Base-by-base conservation (phyloP, 2,113 vertebrate species). In the Paramisgurnus dabryanus region DNA sequence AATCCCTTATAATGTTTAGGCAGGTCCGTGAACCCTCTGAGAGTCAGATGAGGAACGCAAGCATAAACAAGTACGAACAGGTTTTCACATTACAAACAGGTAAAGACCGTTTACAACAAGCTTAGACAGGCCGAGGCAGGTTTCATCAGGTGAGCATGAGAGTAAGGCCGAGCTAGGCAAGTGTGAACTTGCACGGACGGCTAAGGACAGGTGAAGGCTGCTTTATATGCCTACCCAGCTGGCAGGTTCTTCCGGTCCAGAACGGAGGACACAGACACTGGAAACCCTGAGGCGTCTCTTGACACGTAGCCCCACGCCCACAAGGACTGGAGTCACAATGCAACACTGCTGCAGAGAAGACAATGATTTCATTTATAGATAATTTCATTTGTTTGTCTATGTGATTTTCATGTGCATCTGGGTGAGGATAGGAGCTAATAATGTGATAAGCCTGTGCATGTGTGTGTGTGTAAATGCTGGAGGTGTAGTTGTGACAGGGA, bases 221-320 rank as follows among this genome's bases (percentile, higher is more conserved):
- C 0, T 80, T 17, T 57, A 27, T 27, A 39, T 60, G 88, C 93
- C 95, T 92, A 99, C 98, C 98, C 85, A 99, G 90, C 89, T 96
- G 96, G 88, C 98, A 99, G 0, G 96, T 99, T 87, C 96, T 96
- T 87, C 98, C 98, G 60, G 93, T 96, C 98, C 98, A 99, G 81
- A 96, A 96, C 9, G 94, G 94, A 2, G 97, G 95, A 88, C 98
- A 99, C 80, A 96, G 80, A 78, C 98, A 99, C 60, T 93, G 95
- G 91, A 94, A 96, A 78, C 96, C 95, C 68, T 96, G 94, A 4
- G 94, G 89, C 74, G 93, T 86, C 88, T 99, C 97, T 85, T 94
- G 93, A 92, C 98, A 99, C 6, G 96, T 98, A 6, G 97, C 95
- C 75, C 96, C 97, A 0, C 94, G 95, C 60, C 95, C 95, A 82